Percentiles rank a stretch among this genome's conserved stretches.
These are phyloP conservation scores for Glyptemys insculpta DNA, from an alignment of 2,797 vertebrate species.

Conservation along the genomic window DNA sequence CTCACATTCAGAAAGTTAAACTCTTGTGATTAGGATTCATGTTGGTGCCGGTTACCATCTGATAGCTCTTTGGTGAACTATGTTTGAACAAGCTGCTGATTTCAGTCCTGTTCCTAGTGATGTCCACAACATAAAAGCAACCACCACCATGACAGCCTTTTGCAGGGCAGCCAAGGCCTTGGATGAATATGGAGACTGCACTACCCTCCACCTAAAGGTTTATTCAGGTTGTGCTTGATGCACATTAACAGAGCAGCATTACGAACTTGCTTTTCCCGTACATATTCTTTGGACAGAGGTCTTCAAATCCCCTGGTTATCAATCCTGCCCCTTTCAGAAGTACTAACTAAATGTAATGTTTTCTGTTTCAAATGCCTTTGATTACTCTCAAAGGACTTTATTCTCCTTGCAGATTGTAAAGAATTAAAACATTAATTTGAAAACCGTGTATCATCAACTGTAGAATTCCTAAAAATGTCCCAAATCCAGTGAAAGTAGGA, in stretches of 20 bases:
- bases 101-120: neutral
- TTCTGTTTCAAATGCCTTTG: neutral
- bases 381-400: neutral
- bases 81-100: neutral
- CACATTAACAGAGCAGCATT: neutral
- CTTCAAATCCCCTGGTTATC: accelerated
- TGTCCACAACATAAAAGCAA: neutral
- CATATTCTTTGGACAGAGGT: neutral
- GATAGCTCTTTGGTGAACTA: neutral
- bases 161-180: neutral
- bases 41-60: neutral
- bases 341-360: neutral
- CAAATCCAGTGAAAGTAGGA: neutral
- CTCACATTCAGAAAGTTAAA: neutral
- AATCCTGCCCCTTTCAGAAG: neutral
- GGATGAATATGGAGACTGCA: neutral
- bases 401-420: neutral
- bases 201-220: neutral
- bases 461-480: neutral
- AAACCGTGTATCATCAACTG: neutral
- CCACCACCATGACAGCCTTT: neutral
- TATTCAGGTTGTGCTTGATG: neutral
- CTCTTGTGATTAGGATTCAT: neutral
- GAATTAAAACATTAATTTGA: neutral
- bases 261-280: neutral